phyloP scores from a whole-genome alignment of 1,140 invertebrate genomes.

The Heliconius eleuchia region DNA sequence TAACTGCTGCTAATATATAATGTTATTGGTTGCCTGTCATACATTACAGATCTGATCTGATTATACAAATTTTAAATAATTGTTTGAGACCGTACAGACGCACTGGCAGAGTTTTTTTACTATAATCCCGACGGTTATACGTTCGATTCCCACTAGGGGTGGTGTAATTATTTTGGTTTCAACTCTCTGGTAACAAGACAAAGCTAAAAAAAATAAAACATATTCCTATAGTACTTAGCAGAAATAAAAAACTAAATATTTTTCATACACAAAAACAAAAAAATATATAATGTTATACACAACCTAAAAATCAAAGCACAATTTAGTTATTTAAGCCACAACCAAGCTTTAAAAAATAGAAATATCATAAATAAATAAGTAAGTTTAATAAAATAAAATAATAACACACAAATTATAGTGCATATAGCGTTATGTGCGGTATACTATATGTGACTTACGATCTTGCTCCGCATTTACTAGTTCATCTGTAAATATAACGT shows the following conservation, averaged over 20 bases:
- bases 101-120: too few species aligned
- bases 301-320: neutral
- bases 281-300: neutral
- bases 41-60: too few species aligned
- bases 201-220: neutral
- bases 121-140: too few species aligned
- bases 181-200: too few species aligned
- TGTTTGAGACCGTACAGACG: too few species aligned
- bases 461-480: slow-evolving; percentile 65
- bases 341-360: slow-evolving; percentile 14
- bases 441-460: slow-evolving; percentile 59
- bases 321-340: neutral
- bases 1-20: too few species aligned
- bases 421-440: slow-evolving; percentile 22
- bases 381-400: slow-evolving; percentile 10
- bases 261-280: too few species aligned
- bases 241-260: neutral
- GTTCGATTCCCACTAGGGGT: too few species aligned
- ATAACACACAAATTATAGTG: slow-evolving; percentile 21
- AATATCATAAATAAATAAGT: slow-evolving; percentile 8
- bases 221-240: neutral
- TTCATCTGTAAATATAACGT: slow-evolving; percentile 63
- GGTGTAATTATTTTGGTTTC: too few species aligned
- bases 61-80: too few species aligned
- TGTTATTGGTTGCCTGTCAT: too few species aligned